Evolutionary conservation across 2,888 invertebrate species (phyloP), one percentile per base, ranked within the genome.

Genomic region (Leptarthrus brevirostris): DNA sequence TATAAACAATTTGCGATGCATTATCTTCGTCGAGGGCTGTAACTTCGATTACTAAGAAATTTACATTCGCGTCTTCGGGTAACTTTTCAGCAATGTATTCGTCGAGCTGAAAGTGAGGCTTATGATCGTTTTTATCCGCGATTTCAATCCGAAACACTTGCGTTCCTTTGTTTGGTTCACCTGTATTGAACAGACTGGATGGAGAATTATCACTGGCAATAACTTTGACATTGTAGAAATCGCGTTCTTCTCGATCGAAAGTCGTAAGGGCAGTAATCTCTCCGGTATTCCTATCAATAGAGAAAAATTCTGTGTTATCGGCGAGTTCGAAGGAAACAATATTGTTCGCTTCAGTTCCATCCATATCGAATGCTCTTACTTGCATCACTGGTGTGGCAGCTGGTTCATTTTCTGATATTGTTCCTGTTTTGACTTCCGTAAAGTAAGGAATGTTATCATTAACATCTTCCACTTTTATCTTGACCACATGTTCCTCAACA

Each of bases 71-170:
- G 83, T 94, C 92, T 86, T 97, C 97, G 30, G 90, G 89, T 77
- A 94, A 89, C 66, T 91, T 89, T 78, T 91, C 90, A 0, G 93
- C 92, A 16, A 90, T 87, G 82, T 94, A 94, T 4, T 89, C 87
- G 0, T 88, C 85, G 81, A 92, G 88, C n/a, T 91, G 91, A 82
- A 98, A 98, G 79, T 90, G 90, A 0, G 98, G 98, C 18, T 91
- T 89, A 84, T 98, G 98, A 84, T 98, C 98, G 83, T 98, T 98
- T 82, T 94, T 94, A 85, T 98, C 98, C 20, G 94, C 95, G 52
- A 98, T 96, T 81, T 92, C 92, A 79, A 98, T 95, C 78, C 92
- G 89, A 81, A 97, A 95, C 70, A 92, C 92, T 84, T 95, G 94
- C 79, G 92, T 90, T 1, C 89, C 90, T 56, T 87, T 88, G 83